phyloP scores from a whole-genome alignment of 2,113 vertebrate species.

The Sinocyclocheilus grahami region DNA sequence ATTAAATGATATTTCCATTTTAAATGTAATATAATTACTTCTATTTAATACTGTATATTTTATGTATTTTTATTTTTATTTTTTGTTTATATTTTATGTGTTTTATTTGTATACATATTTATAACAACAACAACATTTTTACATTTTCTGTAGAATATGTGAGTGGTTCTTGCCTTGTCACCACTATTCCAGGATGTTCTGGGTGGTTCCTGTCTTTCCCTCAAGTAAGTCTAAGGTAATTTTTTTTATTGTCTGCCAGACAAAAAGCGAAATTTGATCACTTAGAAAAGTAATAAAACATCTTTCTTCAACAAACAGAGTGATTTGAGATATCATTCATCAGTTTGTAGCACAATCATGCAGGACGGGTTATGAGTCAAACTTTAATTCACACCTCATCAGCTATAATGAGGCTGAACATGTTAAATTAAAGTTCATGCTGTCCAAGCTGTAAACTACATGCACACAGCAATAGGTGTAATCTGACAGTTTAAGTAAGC shows the following conservation, averaged over 20 bases:
- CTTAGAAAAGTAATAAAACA: background rate
- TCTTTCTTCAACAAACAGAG: background rate
- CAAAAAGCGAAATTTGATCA: background rate
- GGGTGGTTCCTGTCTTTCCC: background rate
- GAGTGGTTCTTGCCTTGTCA: background rate
- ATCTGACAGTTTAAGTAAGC: conserved; percentile 24
- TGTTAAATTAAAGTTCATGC: background rate
- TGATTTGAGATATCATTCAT: background rate
- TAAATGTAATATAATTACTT: too few species aligned
- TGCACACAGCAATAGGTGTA: background rate
- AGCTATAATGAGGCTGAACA: background rate
- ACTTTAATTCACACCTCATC: background rate
- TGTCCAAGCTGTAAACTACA: background rate
- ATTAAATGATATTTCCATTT: too few species aligned
- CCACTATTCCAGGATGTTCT: background rate
- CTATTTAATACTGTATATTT: too few species aligned
- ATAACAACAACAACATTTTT: too few species aligned
- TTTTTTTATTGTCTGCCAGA: too few species aligned
- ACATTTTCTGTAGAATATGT: too few species aligned
- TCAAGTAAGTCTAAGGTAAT: background rate
- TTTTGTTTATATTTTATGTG: too few species aligned
- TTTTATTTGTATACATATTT: too few species aligned
- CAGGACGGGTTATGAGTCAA: background rate
- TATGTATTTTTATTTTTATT: too few species aligned
- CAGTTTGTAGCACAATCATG: background rate